Evolutionary conservation across 37 sponge, comb jelly and placozoan genomes (phyloP).

Genomic region (Oscarella lobularis): DNA sequence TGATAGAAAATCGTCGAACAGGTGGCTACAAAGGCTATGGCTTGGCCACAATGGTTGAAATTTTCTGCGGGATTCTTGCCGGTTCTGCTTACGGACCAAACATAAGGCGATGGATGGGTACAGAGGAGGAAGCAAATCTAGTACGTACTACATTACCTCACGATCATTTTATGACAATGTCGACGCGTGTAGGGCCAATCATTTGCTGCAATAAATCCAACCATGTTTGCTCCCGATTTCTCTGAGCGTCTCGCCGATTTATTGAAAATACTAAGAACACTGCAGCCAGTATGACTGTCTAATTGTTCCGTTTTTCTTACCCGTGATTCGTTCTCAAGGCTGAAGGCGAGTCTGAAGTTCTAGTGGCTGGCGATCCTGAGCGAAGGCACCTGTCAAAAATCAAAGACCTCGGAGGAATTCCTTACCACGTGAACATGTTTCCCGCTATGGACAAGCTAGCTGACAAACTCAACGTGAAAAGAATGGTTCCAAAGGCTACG

Average conservation of each 20-base stretch:
- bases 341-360: conserved; percentile 49
- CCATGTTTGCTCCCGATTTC: conserved; percentile 63
- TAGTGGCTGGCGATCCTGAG: conserved; percentile 88
- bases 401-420: conserved; percentile 40
- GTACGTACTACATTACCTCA: conserved; percentile 19
- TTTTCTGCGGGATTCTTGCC: conserved; percentile 71
- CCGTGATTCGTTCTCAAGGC: conserved; percentile 23
- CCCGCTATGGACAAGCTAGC: too few relatives aligned
- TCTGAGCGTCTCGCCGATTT: conserved; percentile 33
- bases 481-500: too few relatives aligned
- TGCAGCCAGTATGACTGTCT: conserved; percentile 62
- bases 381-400: conserved; percentile 24
- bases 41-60: conserved; percentile 78
- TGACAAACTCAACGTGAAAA: too few relatives aligned
- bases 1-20: neutral
- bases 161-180: neutral
- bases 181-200: conserved; percentile 50
- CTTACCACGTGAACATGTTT: conserved; percentile 55
- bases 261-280: conserved; percentile 47
- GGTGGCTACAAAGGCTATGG: conserved; percentile 92
- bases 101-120: conserved; percentile 42
- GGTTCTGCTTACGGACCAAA: conserved; percentile 58
- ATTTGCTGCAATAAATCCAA: conserved; percentile 77
- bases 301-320: neutral
- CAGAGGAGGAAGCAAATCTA: conserved; percentile 38